These are phyloP conservation scores for Vimba vimba DNA, from an alignment of 2,113 vertebrate species.

Conservation along the genomic window DNA sequence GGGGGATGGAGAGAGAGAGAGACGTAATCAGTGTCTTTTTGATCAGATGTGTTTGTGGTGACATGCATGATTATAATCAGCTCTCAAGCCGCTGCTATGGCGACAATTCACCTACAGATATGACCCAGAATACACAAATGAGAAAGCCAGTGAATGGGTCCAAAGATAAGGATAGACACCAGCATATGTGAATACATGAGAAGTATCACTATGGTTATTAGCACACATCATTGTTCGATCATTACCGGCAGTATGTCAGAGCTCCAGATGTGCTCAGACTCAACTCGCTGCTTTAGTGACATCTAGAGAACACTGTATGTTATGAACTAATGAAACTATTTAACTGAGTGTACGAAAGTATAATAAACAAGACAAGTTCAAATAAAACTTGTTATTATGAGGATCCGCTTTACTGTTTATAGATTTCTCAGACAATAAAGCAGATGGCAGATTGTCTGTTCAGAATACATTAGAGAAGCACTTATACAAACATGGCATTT, in stretches of 20 bases:
- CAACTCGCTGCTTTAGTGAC: conserved; percentile 26
- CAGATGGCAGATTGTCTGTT: conserved; percentile 18
- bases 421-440: conserved; percentile 23
- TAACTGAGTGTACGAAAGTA: neutral
- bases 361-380: conserved; percentile 18
- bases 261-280: neutral
- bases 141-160: neutral
- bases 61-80: conserved; percentile 54
- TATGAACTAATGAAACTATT: conserved; percentile 35
- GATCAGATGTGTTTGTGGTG: conserved; percentile 50
- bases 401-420: conserved; percentile 17
- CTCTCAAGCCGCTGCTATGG: conserved; percentile 50
- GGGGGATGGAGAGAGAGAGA: neutral
- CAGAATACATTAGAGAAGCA: conserved; percentile 1
- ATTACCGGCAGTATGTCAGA: neutral
- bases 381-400: conserved; percentile 16
- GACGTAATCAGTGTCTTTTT: conserved; percentile 56
- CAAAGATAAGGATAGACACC: conserved; percentile 15
- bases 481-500: neutral
- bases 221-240: neutral
- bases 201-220: conserved; percentile 4
- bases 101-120: conserved; percentile 45
- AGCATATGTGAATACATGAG: neutral
- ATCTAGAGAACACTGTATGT: conserved; percentile 5
- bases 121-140: conserved; percentile 36